Evolutionary conservation across 1,140 invertebrate species (phyloP), one percentile per base, ranked within the genome.

Genomic region (Holotrichia oblita): DNA sequence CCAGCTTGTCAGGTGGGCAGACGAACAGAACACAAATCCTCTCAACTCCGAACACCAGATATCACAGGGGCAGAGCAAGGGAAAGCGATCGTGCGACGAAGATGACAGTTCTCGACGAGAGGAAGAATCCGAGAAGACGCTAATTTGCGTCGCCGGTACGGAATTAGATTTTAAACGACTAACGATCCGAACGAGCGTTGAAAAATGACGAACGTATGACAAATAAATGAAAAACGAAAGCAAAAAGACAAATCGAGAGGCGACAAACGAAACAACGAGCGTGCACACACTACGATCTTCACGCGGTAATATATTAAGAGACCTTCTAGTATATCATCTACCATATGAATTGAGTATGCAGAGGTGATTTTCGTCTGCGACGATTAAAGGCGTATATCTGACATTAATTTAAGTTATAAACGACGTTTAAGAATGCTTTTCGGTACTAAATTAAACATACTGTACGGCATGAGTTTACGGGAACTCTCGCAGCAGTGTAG

Each of bases 141-240:
- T 85, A 85, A 85, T 85, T 85, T 85, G 84, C 84, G 84, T 82
- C 79, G 55, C 41, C 79, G 79, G 75, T 84, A 84, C 83, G 78
- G 80, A 85, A 85, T 85, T 85, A 85, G 84, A 85, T 85, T 85
- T 85, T 85, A 85, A 85, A 85, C 84, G 82, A 81, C 81, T 85
- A 85, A 85, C 84, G 84, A 85, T 85, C 84, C 81, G 80, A n/a
- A 4, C 48, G 48, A 55, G 48, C 48, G 48, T 55, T 55, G 48
- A 55, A 55, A 55, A 55, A 55, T 55, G 48, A 81, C 80, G 77
- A 81, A 82, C 82, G 82, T 79, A 34, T 72, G 64, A 27, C 64
- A 83, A 83, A 83, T 84, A 84, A 84, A 85, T 83, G 83, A 82
- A 72, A 40, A 83, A n/a, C 76, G 77, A 78, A 83, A 82, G 81